phyloP scores from a whole-genome alignment of 2,113 vertebrate genomes.

The Sinosuthora webbiana region DNA sequence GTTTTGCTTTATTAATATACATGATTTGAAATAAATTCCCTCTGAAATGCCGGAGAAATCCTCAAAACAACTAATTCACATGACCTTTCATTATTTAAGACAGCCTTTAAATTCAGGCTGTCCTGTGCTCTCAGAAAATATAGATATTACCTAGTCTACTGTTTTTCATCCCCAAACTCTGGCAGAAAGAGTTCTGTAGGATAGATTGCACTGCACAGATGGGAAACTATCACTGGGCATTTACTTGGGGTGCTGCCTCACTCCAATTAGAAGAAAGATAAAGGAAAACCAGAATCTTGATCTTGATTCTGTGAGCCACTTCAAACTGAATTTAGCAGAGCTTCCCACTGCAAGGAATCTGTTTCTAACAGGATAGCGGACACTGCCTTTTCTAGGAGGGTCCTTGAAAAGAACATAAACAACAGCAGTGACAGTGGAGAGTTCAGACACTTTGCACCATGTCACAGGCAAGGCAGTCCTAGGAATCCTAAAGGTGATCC shows the following conservation, averaged over 20 bases:
- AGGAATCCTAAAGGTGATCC: neutral
- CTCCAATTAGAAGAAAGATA: neutral
- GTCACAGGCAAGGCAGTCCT: neutral
- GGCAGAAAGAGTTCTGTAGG: neutral
- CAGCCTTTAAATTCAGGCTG: neutral
- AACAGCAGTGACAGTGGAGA: neutral
- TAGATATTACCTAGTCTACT: neutral
- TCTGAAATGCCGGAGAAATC: constrained; percentile 28
- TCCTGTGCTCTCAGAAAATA: neutral
- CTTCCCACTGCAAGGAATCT: neutral
- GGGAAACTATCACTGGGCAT: neutral
- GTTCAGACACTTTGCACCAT: neutral
- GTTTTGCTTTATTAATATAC: constrained; percentile 70
- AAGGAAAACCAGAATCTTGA: neutral
- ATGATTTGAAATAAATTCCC: constrained; percentile 47
- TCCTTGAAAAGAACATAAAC: neutral
- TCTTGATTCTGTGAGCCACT: neutral
- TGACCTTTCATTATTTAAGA: neutral
- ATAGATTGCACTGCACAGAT: neutral
- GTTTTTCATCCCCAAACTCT: neutral
- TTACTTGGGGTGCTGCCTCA: neutral
- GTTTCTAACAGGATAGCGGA: neutral
- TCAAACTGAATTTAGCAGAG: neutral
- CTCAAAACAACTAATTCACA: constrained; percentile 34
- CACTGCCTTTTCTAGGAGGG: neutral